Evolutionary conservation across 2,797 vertebrate species (phyloP).

Genomic region (Ataeniobius toweri): DNA sequence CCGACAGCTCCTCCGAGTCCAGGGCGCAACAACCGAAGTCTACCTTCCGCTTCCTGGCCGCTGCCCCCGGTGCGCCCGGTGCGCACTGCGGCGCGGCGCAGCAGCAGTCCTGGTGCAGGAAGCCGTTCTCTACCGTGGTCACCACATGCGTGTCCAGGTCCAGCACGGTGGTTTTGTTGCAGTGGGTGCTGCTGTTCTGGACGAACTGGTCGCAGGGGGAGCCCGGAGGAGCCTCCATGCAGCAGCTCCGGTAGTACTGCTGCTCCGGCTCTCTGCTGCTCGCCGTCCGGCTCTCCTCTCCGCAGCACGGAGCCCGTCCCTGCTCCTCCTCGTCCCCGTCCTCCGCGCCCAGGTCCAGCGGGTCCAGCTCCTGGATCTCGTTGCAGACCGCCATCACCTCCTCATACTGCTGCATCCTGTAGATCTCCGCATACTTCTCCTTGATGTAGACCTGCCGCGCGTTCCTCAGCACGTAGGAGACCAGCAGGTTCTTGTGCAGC

Average conservation of each 20-base stretch:
- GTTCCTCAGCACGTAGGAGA: constrained; percentile 96
- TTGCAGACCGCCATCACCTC: constrained; percentile 85
- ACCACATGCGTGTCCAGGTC: constrained; percentile 98
- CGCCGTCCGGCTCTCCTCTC: constrained; percentile 58
- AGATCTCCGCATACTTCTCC: constrained; percentile 95
- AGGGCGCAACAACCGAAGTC: constrained; percentile 79
- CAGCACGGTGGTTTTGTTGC: constrained; percentile 94
- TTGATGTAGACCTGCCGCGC: constrained; percentile 96
- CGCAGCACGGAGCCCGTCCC: constrained; percentile 70
- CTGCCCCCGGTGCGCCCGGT: constrained; percentile 74
- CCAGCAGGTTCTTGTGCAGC: constrained; percentile 97
- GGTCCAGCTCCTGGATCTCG: constrained; percentile 89
- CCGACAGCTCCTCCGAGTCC: constrained; percentile 81
- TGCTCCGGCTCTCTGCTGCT: constrained; percentile 70
- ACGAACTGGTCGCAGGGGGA: constrained; percentile 77
- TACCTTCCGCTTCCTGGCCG: constrained; percentile 82
- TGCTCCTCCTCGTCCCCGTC: constrained; percentile 80
- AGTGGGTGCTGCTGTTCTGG: constrained; percentile 74
- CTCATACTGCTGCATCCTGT: constrained; percentile 91
- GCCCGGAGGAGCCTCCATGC: constrained; percentile 76
- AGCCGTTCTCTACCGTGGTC: constrained; percentile 95
- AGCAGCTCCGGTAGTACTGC: constrained; percentile 84
- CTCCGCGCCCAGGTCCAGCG: constrained; percentile 82
- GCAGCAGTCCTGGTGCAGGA: constrained; percentile 94
- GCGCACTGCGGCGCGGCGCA: constrained; percentile 80